Percentiles rank a stretch among this genome's conserved stretches.
Evolutionary conservation across 2,113 vertebrate genomes (phyloP).

Genomic region (Cathartes aura): DNA sequence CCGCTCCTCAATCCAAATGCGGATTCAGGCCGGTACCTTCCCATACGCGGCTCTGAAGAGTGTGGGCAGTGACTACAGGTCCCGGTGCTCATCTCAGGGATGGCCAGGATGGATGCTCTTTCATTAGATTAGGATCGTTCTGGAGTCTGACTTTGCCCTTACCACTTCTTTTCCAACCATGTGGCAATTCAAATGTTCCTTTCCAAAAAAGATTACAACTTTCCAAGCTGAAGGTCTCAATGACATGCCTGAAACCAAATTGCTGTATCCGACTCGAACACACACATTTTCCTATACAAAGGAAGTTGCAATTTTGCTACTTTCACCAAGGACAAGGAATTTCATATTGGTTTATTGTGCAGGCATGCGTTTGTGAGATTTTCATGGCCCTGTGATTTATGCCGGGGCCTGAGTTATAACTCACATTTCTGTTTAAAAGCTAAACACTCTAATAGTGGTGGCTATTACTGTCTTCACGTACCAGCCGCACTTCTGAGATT

Average conservation of each 20-base stretch:
- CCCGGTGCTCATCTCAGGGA: accelerated
- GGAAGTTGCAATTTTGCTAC: background rate
- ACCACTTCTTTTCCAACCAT: no score
- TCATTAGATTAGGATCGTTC: background rate
- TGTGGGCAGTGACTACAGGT: background rate
- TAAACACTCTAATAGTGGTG: conserved; percentile 44
- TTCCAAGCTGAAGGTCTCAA: background rate
- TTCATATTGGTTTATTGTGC: background rate
- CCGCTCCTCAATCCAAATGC: background rate
- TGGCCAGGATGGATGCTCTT: background rate
- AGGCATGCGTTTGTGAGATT: background rate
- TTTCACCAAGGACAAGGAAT: background rate
- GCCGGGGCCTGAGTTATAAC: conserved; percentile 15
- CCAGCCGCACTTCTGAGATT: conserved; percentile 2
- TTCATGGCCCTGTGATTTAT: conserved; percentile 36
- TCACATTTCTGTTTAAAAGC: conserved; percentile 64
- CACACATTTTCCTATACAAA: background rate
- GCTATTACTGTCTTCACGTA: conserved; percentile 59
- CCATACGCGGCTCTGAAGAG: background rate
- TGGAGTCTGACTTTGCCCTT: background rate
- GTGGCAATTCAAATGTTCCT: background rate
- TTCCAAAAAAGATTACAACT: background rate
- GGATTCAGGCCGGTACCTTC: background rate
- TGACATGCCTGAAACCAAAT: background rate
- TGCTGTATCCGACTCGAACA: accelerated